Evolutionary conservation across 2,888 invertebrate species (phyloP), one percentile per base, ranked within the genome.

Genomic region (Celastrina argiolus): DNA sequence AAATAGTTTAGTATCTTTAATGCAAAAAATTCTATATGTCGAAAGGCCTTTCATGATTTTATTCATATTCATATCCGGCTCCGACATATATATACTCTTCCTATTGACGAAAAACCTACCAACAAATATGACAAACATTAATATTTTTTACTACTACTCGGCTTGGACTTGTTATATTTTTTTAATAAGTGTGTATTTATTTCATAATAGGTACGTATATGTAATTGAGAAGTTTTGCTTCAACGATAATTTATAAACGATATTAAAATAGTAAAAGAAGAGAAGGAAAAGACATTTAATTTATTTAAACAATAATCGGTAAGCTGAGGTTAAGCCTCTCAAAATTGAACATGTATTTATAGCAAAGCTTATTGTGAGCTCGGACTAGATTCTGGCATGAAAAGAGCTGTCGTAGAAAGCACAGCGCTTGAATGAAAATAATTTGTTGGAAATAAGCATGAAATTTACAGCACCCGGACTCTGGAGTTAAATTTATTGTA

Each of bases 401-500:
- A 36, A 64, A 41, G 58, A 41, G 28, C 65, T 58, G 41, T 56
- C 65, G 14, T 18, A 18, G 45, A 64, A 66, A 66, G 65, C 72
- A 69, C 67, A 74, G 74, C 73, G 77, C 73, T 79, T 76, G 79
- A 78, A 76, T 77, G 74, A 83, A 85, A 84, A 71, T 85, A 85
- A 86, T 86, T 86, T 86, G 83, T 81, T 75, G 79, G 78, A 84
- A 84, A 85, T 84, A 85, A 83, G 81, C 80, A 78, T 78, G 67
- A 81, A 86, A 85, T 86, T 85, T 83, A 83, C 80, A 81, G 75
- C 80, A 74, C 76, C 74, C 67, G 76, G 81, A 81, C 79, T 78
- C 78, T 77, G 71, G 76, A 82, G 80, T 79, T 78, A 76, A 86
- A 87, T 88, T 87, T 87, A 87, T 85, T 82, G 87, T 81, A 81